phyloP scores from a whole-genome alignment of 2,888 invertebrate genomes.

The Perizoma affinitatum region DNA sequence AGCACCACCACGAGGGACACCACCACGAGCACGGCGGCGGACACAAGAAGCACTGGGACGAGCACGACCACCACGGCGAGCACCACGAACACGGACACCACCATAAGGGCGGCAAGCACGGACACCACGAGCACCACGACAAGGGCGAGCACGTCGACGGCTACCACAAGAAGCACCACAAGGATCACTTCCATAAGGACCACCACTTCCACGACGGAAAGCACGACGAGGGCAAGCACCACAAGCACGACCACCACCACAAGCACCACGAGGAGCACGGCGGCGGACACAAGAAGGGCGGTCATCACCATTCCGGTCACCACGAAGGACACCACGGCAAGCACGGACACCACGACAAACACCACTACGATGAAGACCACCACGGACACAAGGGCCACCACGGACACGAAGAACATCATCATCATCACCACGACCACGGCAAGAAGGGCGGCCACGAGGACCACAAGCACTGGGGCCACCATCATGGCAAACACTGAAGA shows the following conservation, averaged over 20 bases:
- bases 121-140: slow-evolving; percentile 93
- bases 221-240: slow-evolving; percentile 92
- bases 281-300: slow-evolving; percentile 92
- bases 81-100: slow-evolving; percentile 91
- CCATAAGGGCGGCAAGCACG: slow-evolving; percentile 91
- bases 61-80: slow-evolving; percentile 88
- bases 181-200: slow-evolving; percentile 94
- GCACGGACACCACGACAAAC: slow-evolving; percentile 91
- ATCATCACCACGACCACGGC: slow-evolving; percentile 89
- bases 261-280: slow-evolving; percentile 89
- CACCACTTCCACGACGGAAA: slow-evolving; percentile 95
- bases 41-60: slow-evolving; percentile 91
- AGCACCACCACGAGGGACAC: slow-evolving; percentile 89
- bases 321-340: slow-evolving; percentile 91
- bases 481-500: slow-evolving; percentile 78
- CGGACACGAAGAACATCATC: slow-evolving; percentile 89
- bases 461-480: slow-evolving; percentile 89
- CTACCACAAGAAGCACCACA: slow-evolving; percentile 93
- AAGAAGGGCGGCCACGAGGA: slow-evolving; percentile 91
- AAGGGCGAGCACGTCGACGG: slow-evolving; percentile 92
- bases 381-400: slow-evolving; percentile 92
- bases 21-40: slow-evolving; percentile 90
- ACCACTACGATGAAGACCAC: slow-evolving; percentile 91
- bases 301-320: slow-evolving; percentile 90
- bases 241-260: slow-evolving; percentile 90